Evolutionary conservation across 2,797 vertebrate genomes (phyloP).

Genomic region (Lepus townsendii): DNA sequence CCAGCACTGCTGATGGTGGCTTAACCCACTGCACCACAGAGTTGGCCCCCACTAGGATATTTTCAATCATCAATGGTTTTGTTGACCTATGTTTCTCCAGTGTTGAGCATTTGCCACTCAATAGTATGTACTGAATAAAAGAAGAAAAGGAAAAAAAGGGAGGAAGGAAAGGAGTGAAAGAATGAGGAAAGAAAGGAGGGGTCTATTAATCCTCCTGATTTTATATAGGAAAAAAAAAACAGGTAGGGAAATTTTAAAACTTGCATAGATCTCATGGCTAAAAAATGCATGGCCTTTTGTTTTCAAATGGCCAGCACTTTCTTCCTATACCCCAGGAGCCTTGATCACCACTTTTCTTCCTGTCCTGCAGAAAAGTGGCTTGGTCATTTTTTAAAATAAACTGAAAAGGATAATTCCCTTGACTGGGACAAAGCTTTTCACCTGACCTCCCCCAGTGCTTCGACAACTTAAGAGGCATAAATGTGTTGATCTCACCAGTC

Average conservation of each 20-base stretch:
- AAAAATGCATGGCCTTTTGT: not conserved
- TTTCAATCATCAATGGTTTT: constrained; percentile 35
- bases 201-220: not conserved
- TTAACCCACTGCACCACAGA: too few species aligned
- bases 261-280: not conserved
- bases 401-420: not conserved
- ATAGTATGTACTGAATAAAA: not conserved
- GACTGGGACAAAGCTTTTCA: not conserved
- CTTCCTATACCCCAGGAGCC: not conserved
- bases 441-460: not conserved
- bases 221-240: not conserved
- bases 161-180: not conserved
- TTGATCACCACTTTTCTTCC: too few species aligned
- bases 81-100: not conserved
- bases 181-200: fast-evolving
- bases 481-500: not conserved
- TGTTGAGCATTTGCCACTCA: not conserved
- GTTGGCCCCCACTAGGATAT: not conserved
- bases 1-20: too few species aligned
- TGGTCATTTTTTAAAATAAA: constrained; percentile 3
- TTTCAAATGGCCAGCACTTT: constrained; percentile 25
- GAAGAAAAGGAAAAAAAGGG: not conserved
- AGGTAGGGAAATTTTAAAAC: not conserved
- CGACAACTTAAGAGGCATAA: not conserved
- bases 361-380: not conserved